Percentiles rank a stretch among this genome's conserved stretches.
Conservation (phyloP, 2,888 invertebrate species). For the Tenthredo amoena region DNA sequence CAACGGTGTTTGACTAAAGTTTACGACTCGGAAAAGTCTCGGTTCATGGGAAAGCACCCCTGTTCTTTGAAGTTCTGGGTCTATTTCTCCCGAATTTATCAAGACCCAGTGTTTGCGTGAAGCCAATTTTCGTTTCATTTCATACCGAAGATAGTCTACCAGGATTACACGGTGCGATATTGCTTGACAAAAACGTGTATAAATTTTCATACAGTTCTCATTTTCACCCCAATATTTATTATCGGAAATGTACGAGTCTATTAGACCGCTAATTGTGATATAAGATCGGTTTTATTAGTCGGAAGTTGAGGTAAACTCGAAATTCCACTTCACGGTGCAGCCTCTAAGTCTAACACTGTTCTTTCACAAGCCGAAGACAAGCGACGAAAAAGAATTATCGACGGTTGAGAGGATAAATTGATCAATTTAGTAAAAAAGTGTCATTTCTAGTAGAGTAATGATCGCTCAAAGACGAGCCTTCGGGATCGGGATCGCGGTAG, state of each 20-base stretch:
- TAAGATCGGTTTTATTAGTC: background rate
- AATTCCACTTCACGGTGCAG: background rate
- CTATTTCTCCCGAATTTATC: slow-evolving; percentile 17
- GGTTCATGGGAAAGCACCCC: slow-evolving; percentile 14
- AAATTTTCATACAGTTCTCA: too few relatives aligned
- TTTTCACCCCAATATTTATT: too few relatives aligned
- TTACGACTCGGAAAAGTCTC: slow-evolving; percentile 30
- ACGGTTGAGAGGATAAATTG: slow-evolving; percentile 14
- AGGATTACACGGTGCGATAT: background rate
- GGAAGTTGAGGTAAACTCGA: background rate
- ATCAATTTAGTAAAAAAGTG: slow-evolving; percentile 29
- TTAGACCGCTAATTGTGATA: background rate
- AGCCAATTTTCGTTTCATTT: background rate
- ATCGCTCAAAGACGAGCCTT: slow-evolving; percentile 21
- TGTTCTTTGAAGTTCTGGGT: background rate
- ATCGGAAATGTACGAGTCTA: background rate
- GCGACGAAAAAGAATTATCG: background rate
- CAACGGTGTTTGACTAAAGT: slow-evolving; percentile 45
- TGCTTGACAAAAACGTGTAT: background rate
- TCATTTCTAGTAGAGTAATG: slow-evolving; percentile 36
- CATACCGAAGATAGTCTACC: background rate
- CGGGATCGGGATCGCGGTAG: background rate
- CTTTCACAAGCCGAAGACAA: background rate
- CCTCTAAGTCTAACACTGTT: background rate
- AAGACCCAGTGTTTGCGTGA: slow-evolving; percentile 22